phyloP scores from a whole-genome alignment of 2,113 vertebrate genomes.

The Pampusana beccarii region DNA sequence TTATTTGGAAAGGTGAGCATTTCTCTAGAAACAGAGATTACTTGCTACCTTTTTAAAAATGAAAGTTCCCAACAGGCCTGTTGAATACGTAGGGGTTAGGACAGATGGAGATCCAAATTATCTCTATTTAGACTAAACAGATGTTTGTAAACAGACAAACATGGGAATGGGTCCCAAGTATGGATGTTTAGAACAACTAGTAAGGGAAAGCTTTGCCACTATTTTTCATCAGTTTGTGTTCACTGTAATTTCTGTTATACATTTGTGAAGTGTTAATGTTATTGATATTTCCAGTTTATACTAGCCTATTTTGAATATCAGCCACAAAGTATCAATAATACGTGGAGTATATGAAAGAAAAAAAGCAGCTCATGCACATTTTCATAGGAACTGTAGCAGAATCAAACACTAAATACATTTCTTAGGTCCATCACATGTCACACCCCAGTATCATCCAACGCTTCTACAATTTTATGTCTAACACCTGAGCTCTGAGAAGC shows the following conservation, averaged over 20 bases:
- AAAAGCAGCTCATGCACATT: not conserved
- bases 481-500: not conserved
- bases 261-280: not conserved
- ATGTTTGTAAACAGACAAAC: not conserved
- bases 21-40: not conserved
- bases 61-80: not conserved
- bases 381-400: not conserved
- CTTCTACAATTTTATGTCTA: not conserved
- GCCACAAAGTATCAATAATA: not conserved
- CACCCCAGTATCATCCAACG: not conserved
- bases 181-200: not conserved
- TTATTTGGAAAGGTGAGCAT: not conserved
- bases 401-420: not conserved
- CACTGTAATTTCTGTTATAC: not conserved
- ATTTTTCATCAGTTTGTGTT: not conserved
- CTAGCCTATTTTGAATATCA: not conserved
- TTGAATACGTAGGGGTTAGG: rapidly evolving
- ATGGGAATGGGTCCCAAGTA: not conserved
- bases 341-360: not conserved
- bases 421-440: not conserved
- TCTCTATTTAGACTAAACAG: not conserved
- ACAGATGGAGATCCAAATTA: not conserved
- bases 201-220: rapidly evolving
- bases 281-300: not conserved
- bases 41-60: not conserved